These are phyloP conservation scores for Regulus satrapa DNA, from an alignment of 2,113 vertebrate species.

Conservation along the genomic window DNA sequence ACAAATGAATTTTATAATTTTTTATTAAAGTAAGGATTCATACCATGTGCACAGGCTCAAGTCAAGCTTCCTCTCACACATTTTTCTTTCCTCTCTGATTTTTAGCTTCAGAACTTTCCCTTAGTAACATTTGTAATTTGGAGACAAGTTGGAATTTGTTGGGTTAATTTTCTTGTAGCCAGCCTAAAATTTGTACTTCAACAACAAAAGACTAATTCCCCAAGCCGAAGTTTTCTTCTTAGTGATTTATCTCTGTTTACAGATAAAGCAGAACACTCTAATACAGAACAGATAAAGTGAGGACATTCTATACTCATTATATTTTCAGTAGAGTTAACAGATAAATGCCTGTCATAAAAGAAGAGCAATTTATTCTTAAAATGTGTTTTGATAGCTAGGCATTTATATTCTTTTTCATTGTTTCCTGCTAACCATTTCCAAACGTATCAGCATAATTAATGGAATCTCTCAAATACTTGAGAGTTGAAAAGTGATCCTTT, in stretches of 20 bases:
- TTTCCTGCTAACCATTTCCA: neutral
- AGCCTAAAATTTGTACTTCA: neutral
- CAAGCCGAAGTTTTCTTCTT: neutral
- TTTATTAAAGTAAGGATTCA: neutral
- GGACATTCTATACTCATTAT: slow-evolving; percentile 2
- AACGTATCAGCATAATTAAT: neutral
- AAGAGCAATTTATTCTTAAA: neutral
- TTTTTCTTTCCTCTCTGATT: neutral
- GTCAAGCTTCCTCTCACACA: neutral
- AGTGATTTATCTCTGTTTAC: slow-evolving; percentile 27
- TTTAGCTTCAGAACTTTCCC: neutral
- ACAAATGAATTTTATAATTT: neutral
- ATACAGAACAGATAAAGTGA: neutral
- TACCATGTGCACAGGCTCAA: neutral
- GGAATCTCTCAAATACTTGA: neutral
- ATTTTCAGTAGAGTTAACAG: neutral
- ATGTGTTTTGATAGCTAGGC: neutral
- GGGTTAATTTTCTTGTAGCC: neutral
- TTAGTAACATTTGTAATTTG: neutral
- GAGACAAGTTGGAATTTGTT: neutral
- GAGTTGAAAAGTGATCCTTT: neutral
- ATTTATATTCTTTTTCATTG: neutral
- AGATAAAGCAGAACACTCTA: neutral
- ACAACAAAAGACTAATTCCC: neutral
- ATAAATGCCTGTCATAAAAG: slow-evolving; percentile 21